phyloP scores from a whole-genome alignment of 2,113 vertebrate genomes.

The Labeo catla region DNA sequence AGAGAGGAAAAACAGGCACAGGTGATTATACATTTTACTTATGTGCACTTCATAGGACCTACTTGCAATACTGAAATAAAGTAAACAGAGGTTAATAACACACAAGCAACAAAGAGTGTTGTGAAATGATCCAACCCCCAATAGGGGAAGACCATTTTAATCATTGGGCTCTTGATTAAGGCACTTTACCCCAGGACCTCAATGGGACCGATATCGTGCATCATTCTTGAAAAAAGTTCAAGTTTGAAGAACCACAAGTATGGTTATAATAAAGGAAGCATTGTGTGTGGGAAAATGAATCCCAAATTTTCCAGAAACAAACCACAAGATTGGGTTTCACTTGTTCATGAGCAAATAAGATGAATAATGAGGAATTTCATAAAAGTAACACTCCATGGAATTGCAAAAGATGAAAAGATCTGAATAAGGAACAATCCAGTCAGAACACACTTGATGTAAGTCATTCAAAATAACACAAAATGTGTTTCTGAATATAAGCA shows the following conservation, averaged over 20 bases:
- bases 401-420: background rate
- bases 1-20: constrained; percentile 64
- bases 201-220: background rate
- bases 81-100: constrained; percentile 47
- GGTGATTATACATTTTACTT: constrained; percentile 61
- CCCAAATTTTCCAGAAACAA: background rate
- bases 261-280: background rate
- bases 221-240: background rate
- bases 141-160: background rate
- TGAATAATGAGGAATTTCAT: background rate
- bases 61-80: constrained; percentile 45
- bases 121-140: background rate
- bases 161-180: background rate
- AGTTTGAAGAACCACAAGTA: background rate
- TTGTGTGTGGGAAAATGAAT: background rate
- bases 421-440: background rate
- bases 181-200: background rate
- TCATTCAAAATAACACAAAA: background rate
- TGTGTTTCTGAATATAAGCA: background rate
- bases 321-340: background rate
- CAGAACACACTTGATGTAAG: background rate
- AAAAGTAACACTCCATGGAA: background rate
- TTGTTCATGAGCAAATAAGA: background rate
- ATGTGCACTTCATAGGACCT: constrained; percentile 18
- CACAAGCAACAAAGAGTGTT: constrained; percentile 17